Base-by-base conservation (phyloP, 2,113 vertebrate genomes). In the Coreoperca whiteheadi region DNA sequence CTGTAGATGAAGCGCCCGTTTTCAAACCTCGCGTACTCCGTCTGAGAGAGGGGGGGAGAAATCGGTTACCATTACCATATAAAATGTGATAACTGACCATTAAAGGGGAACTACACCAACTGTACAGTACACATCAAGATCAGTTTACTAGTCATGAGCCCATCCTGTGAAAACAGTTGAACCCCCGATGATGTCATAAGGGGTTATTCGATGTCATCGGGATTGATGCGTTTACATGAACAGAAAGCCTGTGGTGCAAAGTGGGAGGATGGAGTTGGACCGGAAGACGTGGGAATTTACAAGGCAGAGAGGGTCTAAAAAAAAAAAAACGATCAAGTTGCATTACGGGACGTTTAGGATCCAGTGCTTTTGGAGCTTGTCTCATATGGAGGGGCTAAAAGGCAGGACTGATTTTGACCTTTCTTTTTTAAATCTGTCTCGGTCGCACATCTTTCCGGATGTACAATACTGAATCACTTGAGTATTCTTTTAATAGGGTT, bases 11-110 rank as follows among this genome's bases (percentile, higher is more conserved):
- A 99, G 28, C 98, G 96, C 1, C 98, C 98, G 0, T 98, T 99
- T 94, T 99, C 98, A 86, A 99, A 99, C 93, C 97, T 94, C 6
- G 97, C 97, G 61, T 99, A 99, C 93, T 99, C 98, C 87, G 98
- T 99, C 98, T 99, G 77, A 6, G 5, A 32, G 10, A 21, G 43
- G 46, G 43, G 46, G n/a, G 37, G 28, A 56, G 16, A 46, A 6
- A 4, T 21, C 11, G 2, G 11, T 10, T 3, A 34, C 1, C 8
- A 32, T 8, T 14, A 34, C 18, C 6, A n/a, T 11, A 37, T 6
- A 0, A 28, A 60, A 74, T 20, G 9, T 9, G 8, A 28, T 16
- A 30, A 28, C 16, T 43, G 30, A 37, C 6, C 51, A 59, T n/a
- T 71, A 7, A 30, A 41, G 4, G 34, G 32, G 23, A 50, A 20